phyloP scores from a whole-genome alignment of 2,797 vertebrate species.

The Balearica regulorum region DNA sequence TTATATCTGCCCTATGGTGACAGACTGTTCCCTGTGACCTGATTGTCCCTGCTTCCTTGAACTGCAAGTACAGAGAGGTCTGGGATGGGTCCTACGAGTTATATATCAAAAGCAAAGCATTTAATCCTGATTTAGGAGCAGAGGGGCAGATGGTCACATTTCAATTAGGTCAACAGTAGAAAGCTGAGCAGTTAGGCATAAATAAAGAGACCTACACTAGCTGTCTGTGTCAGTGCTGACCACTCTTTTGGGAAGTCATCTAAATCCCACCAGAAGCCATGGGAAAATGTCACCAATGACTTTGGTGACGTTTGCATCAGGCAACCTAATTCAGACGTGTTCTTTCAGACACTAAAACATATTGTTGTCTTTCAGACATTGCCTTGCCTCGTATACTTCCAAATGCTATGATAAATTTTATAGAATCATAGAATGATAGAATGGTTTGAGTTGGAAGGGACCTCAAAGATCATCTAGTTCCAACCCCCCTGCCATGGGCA shows the following conservation, averaged over 20 bases:
- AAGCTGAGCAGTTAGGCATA: not conserved
- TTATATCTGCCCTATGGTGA: not conserved
- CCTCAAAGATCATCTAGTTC: too few relatives aligned
- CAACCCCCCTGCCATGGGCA: too few relatives aligned
- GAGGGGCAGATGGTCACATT: not conserved
- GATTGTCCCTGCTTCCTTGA: not conserved
- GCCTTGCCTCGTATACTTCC: not conserved
- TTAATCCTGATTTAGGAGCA: not conserved
- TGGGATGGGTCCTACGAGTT: not conserved
- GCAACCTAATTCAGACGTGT: not conserved
- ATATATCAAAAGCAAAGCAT: not conserved
- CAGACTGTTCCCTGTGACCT: not conserved
- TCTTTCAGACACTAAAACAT: not conserved
- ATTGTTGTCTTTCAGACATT: not conserved
- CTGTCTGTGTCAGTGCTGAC: not conserved
- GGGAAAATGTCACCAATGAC: not conserved
- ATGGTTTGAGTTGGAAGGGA: too few relatives aligned
- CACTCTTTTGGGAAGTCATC: not conserved
- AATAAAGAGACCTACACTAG: not conserved
- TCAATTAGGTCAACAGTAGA: not conserved
- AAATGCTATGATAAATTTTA: not conserved
- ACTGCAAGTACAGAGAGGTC: not conserved
- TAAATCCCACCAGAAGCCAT: not conserved
- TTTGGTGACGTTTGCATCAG: not conserved
- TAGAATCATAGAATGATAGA: too few relatives aligned